phyloP scores from a whole-genome alignment of 2,888 invertebrate species.

The Lepidochrysops patricia region DNA sequence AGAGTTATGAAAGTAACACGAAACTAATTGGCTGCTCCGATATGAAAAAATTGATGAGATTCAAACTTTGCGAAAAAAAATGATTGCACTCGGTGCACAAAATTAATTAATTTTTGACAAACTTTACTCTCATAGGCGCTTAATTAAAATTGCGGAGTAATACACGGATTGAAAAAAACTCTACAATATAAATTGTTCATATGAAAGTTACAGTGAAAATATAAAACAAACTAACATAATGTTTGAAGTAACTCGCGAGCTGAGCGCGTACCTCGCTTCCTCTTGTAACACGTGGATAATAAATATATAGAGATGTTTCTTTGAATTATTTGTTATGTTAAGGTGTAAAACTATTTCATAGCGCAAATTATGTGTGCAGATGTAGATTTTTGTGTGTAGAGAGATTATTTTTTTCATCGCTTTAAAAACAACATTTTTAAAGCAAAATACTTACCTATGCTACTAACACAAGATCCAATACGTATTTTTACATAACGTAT shows the following conservation, averaged over 20 bases:
- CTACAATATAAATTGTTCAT: slow-evolving; percentile 32
- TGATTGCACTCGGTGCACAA: slow-evolving; percentile 5
- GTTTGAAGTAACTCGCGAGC: slow-evolving; percentile 56
- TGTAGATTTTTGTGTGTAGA: not conserved
- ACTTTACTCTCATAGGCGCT: slow-evolving; percentile 13
- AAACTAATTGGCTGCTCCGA: slow-evolving; percentile 7
- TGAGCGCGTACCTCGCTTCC: slow-evolving; percentile 59
- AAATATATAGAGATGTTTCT: slow-evolving; percentile 33
- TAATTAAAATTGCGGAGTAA: slow-evolving; percentile 15
- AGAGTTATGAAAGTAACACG: not conserved
- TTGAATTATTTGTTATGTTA: not conserved
- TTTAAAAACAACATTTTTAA: no score
- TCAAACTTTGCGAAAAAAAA: slow-evolving; percentile 8
- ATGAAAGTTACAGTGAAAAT: slow-evolving; percentile 47
- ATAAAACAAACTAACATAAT: slow-evolving; percentile 55
- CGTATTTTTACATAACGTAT: no score
- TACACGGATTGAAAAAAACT: slow-evolving; percentile 7
- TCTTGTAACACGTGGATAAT: slow-evolving; percentile 35
- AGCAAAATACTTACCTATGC: no score
- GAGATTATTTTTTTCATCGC: no score
- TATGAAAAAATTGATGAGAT: slow-evolving; percentile 9
- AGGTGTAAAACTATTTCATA: not conserved
- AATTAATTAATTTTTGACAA: slow-evolving; percentile 11
- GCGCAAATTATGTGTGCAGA: not conserved
- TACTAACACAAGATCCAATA: no score